phyloP scores from a whole-genome alignment of 2,888 invertebrate genomes.

The Eueremaeus valkanovi region DNA sequence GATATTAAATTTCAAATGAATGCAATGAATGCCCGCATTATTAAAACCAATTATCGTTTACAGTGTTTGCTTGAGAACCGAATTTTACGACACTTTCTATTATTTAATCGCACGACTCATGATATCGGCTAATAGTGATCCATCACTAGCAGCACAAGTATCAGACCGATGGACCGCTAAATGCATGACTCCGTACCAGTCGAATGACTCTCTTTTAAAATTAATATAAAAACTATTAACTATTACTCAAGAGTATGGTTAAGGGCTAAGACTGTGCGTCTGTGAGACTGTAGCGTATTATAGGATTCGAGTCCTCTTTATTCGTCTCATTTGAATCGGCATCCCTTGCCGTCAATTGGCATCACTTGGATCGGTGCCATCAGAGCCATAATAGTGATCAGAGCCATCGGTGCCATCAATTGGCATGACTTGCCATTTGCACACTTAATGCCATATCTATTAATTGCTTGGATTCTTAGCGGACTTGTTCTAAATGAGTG shows the following conservation, averaged over 20 bases:
- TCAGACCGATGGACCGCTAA: neutral
- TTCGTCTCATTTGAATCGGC: slow-evolving; percentile 10
- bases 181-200: neutral
- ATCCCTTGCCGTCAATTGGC: slow-evolving; percentile 16
- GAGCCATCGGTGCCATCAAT: slow-evolving; percentile 1
- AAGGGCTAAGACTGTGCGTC: too few relatives aligned
- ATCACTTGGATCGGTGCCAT: slow-evolving; percentile 10
- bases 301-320: neutral
- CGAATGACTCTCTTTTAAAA: neutral
- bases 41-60: slow-evolving; percentile 19
- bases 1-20: slow-evolving; percentile 27
- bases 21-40: slow-evolving; percentile 32
- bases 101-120: neutral
- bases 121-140: neutral
- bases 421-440: neutral
- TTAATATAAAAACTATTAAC: neutral
- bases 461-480: slow-evolving; percentile 30
- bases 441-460: neutral
- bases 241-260: neutral
- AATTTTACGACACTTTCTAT: neutral
- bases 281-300: too few relatives aligned
- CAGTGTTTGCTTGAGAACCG: slow-evolving; percentile 21
- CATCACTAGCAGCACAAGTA: neutral
- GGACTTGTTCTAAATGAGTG: slow-evolving; percentile 18
- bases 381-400: neutral